phyloP scores from a whole-genome alignment of 2,113 vertebrate genomes.

The Brachypodius melanocephalos region DNA sequence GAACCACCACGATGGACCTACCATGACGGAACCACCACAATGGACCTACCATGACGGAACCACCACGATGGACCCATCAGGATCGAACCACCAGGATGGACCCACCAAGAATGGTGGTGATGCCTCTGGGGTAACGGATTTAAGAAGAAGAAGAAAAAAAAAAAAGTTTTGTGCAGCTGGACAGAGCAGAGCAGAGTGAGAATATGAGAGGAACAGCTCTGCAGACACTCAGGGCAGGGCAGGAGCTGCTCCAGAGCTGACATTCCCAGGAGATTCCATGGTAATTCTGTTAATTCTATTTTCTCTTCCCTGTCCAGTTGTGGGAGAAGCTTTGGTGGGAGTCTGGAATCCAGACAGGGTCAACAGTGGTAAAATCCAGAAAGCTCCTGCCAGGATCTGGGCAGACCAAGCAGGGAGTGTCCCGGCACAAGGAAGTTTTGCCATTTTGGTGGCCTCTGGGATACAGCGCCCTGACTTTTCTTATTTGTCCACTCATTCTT shows the following conservation, averaged over 20 bases:
- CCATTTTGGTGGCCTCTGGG: neutral
- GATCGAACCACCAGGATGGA: too few species aligned
- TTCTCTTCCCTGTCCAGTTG: neutral
- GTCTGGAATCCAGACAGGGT: neutral
- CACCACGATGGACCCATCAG: too few species aligned
- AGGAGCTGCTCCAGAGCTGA: neutral
- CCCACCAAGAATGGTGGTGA: neutral
- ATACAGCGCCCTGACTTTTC: neutral
- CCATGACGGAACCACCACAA: too few species aligned
- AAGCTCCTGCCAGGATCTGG: neutral
- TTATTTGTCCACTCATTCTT: neutral
- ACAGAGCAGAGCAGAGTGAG: neutral
- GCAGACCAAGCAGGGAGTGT: neutral
- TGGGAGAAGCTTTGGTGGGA: neutral
- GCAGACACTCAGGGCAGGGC: neutral
- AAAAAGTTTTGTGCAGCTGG: neutral
- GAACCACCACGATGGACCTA: too few species aligned
- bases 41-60: too few species aligned
- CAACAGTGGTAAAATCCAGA: neutral
- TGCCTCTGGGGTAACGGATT: fast-evolving
- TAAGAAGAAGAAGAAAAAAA: too few species aligned
- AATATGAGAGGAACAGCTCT: neutral
- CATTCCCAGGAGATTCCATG: neutral
- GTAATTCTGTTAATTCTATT: neutral
- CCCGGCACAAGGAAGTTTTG: neutral